A percentile compares a stretch with the other conserved stretches of the same genome.
These are phyloP conservation scores for Murina feae DNA, from an alignment of 2,113 vertebrate species.

Conservation along the genomic window DNA sequence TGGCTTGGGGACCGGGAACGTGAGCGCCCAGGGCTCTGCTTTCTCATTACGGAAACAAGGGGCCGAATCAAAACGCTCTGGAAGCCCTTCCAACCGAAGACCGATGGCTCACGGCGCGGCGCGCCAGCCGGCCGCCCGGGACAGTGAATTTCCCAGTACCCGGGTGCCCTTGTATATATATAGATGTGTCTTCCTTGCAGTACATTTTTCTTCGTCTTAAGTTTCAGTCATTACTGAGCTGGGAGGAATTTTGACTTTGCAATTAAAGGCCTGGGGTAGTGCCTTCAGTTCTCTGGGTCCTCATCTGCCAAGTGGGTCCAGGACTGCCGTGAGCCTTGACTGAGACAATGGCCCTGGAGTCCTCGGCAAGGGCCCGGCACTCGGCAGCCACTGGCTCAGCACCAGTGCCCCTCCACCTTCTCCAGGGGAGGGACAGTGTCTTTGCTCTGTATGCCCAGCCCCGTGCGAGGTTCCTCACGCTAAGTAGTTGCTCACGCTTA, in stretches of 20 bases:
- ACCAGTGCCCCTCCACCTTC: background rate
- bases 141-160: background rate
- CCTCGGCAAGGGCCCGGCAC: background rate
- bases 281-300: background rate
- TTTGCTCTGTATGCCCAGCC: background rate
- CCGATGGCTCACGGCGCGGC: background rate
- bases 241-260: background rate
- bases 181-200: background rate
- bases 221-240: background rate
- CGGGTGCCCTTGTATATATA: rapidly evolving
- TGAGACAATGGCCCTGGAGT: background rate
- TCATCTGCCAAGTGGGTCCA: background rate
- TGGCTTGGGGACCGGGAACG: background rate
- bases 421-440: background rate
- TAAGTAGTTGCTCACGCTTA: background rate
- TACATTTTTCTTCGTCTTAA: background rate
- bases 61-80: background rate
- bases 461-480: background rate
- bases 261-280: background rate
- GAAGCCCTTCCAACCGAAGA: conserved; percentile 10
- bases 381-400: background rate
- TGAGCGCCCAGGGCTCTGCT: background rate
- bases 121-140: background rate
- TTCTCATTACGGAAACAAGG: conserved; percentile 26
- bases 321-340: background rate